Base-by-base conservation (phyloP, 2,888 invertebrate genomes). In the Drosophila setosimentum region DNA sequence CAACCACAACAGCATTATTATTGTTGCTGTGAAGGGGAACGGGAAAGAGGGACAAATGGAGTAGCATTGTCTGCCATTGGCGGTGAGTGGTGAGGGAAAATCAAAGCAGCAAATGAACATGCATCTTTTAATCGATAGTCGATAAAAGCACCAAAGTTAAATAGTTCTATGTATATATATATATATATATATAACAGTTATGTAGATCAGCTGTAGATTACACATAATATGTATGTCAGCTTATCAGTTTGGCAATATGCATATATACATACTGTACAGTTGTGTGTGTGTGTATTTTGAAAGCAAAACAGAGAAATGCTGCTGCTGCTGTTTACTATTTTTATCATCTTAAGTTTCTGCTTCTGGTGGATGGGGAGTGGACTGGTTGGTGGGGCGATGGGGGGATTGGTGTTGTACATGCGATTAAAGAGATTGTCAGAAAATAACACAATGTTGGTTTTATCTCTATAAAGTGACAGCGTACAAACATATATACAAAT, bases 231-330 rank as follows among this genome's bases (percentile, higher is more conserved):
- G 30, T 51, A 29, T 45, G 33, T 45, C 24, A 51, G 29, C 53
- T 67, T 67, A 67, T 67, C 66, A 66, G 66, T 53, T 48, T 65
- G n/a, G 64, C 37, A 35, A 50, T 32, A 49, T 37, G 21, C 45
- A n/a, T 29, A 50, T 21, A 27, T 61, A 7, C 13, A 37, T 18
- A 24, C 27, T 35, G 13, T 59, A 33, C 11, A 32, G 24, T 16
- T 48, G 27, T 50, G 13, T 35, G 24, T 27, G 32, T 32, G 18
- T 32, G 7, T 45, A 33, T 35, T 32, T 27, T 16, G 3, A 35
- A 32, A 30, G 10, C 35, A 67, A 37, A 37, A 32, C 35, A 8
- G 45, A 32, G 48, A 67, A 48, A 49, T 68, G 37, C 24, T 49
- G 21, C 21, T 30, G 64, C 35, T 37, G 45, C 24, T 24, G 16